phyloP scores from a whole-genome alignment of 1,140 invertebrate species.

The Microplitis mediator region DNA sequence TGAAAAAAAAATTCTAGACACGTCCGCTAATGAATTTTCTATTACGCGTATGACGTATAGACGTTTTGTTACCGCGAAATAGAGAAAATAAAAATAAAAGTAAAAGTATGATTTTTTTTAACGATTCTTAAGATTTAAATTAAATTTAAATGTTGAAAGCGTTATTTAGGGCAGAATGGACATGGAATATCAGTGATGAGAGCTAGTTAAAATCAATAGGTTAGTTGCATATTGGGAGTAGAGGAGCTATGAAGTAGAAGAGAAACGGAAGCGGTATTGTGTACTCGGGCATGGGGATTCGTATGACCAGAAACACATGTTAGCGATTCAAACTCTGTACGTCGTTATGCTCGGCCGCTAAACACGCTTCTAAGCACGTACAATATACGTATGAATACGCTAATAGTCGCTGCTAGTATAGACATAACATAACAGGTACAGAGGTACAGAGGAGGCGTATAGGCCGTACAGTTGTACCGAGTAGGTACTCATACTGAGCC shows the following conservation, averaged over 20 bases:
- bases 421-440: no score
- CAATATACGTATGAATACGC: background rate
- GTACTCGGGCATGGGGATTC: conserved; percentile 17
- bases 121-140: no score
- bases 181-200: background rate
- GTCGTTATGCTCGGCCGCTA: conserved; percentile 16
- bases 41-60: conserved; percentile 18
- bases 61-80: conserved; percentile 27
- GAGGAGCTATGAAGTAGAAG: no score
- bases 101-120: conserved; percentile 4
- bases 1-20: conserved; percentile 30
- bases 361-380: conserved; percentile 24
- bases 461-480: no score
- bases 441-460: no score
- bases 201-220: no score
- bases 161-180: background rate
- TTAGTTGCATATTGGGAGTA: no score
- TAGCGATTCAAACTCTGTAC: conserved; percentile 35
- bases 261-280: conserved; percentile 36
- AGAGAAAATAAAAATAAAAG: conserved; percentile 10
- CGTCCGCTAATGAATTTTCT: conserved; percentile 31
- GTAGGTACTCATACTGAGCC: background rate
- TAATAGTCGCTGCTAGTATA: no score
- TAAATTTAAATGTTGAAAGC: background rate
- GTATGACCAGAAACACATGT: conserved; percentile 51